These are phyloP conservation scores for Abrostola tripartita DNA, from an alignment of 2,888 invertebrate species.

Conservation along the genomic window DNA sequence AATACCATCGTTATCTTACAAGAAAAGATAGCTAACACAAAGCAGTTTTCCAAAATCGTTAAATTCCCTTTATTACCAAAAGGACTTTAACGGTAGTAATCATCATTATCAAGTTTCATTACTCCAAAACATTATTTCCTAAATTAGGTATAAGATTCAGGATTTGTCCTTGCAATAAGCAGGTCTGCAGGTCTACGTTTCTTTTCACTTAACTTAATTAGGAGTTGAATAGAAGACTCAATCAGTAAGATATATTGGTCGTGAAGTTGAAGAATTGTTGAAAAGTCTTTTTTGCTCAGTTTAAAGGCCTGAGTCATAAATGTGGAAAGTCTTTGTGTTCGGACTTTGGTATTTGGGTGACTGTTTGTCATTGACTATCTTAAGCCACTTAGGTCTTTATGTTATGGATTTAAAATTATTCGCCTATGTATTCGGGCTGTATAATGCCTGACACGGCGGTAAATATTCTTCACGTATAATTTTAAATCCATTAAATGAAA, in stretches of 20 bases:
- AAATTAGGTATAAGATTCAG: slow-evolving; percentile 38
- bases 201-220: slow-evolving; percentile 28
- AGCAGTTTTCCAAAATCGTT: slow-evolving; percentile 25
- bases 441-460: too few species aligned
- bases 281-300: background rate
- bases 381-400: too few species aligned
- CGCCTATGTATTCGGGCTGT: too few species aligned
- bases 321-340: background rate
- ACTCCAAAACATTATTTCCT: slow-evolving; percentile 43
- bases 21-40: slow-evolving; percentile 1
- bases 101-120: slow-evolving; percentile 53
- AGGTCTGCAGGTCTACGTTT: slow-evolving; percentile 12
- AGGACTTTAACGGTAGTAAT: slow-evolving; percentile 18
- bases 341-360: too few species aligned
- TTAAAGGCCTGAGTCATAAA: background rate
- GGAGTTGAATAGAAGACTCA: slow-evolving; percentile 2
- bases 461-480: too few species aligned
- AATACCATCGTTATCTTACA: slow-evolving; percentile 1
- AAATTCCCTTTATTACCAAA: slow-evolving; percentile 47
- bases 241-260: background rate
- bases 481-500: too few species aligned
- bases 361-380: too few species aligned
- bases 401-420: too few species aligned
- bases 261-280: slow-evolving; percentile 3
- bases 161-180: slow-evolving; percentile 19